Evolutionary conservation across 2,888 invertebrate genomes (phyloP), one percentile per base, ranked within the genome.

Genomic region (Drosophila yooni): DNA sequence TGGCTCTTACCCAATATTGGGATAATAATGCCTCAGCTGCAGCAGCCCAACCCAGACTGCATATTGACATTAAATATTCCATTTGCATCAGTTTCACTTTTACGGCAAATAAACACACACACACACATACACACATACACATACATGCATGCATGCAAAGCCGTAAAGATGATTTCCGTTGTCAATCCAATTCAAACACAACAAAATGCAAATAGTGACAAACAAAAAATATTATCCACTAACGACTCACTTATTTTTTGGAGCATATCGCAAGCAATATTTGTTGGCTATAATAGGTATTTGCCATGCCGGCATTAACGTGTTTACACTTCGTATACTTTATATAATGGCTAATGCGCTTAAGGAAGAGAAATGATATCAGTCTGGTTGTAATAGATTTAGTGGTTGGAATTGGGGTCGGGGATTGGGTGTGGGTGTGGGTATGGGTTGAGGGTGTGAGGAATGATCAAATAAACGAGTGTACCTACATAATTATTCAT

Each of bases 291-390:
- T 56, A 43, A 43, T 57, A 57, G 10, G 21, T 57, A 31, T 65
- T 66, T 34, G 46, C 36, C 36, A 60, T 34, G 50, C 56, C 68
- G 66, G 66, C 68, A 43, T 56, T 36, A 63, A 27, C 34, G 48
- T 36, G 63, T 36, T 36, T 53, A 54, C 63, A 54, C 33, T 38
- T 48, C 50, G 66, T 33, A 51, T 40, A 56, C 66, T 68, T 65
- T 43, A 65, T 66, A 65, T 65, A 65, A 65, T 34, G 50, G 56
- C 56, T 66, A 57, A 66, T 43, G 57, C 57, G 57, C 31, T 57
- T 57, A 43, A 57, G 31, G 21, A 57, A 25, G 43, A 43, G 57
- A 29, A 40, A 43, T 21, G n/a, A 57, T 57, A 57, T 57, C 18
- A 40, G 40, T 29, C 56, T n/a, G 51, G 18, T 29, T 25, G 27